Evolutionary conservation across 2,113 vertebrate genomes (phyloP), one percentile per base, ranked within the genome.

Genomic region (Merops nubicus): DNA sequence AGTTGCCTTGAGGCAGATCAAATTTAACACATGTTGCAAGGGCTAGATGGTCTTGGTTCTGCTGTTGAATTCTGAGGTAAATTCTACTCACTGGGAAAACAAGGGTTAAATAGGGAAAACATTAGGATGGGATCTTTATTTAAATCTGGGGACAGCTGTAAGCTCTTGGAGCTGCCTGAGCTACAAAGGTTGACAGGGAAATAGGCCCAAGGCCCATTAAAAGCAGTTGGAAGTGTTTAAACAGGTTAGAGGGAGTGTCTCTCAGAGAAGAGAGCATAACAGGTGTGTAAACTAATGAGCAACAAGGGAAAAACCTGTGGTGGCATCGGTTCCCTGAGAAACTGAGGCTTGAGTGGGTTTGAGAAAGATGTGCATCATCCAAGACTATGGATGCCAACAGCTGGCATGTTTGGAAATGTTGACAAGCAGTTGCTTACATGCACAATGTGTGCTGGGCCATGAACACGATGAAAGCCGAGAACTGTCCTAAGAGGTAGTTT

Each of bases 381-480:
- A 60, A 11, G 65, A 51, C 38, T 1, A 67, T 68, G 47, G 54
- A 78, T 50, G 40, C 20, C 42, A 68, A 22, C 22, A 72, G 43
- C 11, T 56, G 33, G 8, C 31, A 8, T 42, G 40, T 85, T 92
- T 81, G 75, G 68, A 81, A 89, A 51, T 68, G 31, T 34, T 87
- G 23, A 79, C 33, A 36, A 79, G 42, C 40, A 48, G 47, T 78
- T 78, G 73, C 51, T 57, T 56, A 68, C 76, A 45, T 70, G 47
- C 22, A 53, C 9, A 42, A 3, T 0, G 0, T 75, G 29, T 5
- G 3, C 33, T 91, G 48, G 1, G 2, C 51, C 4, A 0, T 23
- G 11, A 51, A 25, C 3, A 12, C 38, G 73, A n/a, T 73, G 88
- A 73, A 88, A 80, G 36, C n/a, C 48, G 36, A 69, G 78, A 89